Conservation (phyloP, 2,797 vertebrate species). For the Microctenopoma lineatum region DNA sequence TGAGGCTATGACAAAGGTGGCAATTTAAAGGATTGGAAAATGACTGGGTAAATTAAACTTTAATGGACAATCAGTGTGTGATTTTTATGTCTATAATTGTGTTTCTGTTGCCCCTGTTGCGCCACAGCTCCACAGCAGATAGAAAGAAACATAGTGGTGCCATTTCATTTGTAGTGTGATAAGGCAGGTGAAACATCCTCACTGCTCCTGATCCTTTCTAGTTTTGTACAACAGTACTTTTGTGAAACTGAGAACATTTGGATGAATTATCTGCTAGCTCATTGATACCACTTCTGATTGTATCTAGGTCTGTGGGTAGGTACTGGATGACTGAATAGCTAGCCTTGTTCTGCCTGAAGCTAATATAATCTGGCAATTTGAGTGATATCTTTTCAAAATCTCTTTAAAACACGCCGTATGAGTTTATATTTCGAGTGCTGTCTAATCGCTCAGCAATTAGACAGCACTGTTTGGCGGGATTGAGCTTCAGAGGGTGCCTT, state of each 20-base stretch:
- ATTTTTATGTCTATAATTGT: slow-evolving; percentile 17
- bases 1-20: slow-evolving; percentile 5
- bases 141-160: slow-evolving; percentile 37
- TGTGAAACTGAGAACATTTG: slow-evolving; percentile 6
- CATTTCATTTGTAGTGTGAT: slow-evolving; percentile 53
- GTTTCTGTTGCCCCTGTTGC: slow-evolving; percentile 20
- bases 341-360: background rate
- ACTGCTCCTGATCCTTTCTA: background rate
- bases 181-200: slow-evolving; percentile 14
- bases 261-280: background rate
- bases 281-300: background rate
- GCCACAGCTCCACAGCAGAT: slow-evolving; percentile 15
- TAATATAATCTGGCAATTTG: background rate
- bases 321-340: no score
- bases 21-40: slow-evolving; percentile 9
- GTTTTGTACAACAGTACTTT: background rate
- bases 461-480: slow-evolving; percentile 6
- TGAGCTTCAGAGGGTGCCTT: slow-evolving; percentile 9
- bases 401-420: background rate
- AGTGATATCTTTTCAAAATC: background rate
- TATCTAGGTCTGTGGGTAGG: background rate
- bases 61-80: slow-evolving; percentile 4
- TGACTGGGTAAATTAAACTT: background rate
- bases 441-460: slow-evolving; percentile 1
- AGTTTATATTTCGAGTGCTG: slow-evolving; percentile 2